Evolutionary conservation across 2,888 invertebrate genomes (phyloP).

Genomic region (Erebia palarica): DNA sequence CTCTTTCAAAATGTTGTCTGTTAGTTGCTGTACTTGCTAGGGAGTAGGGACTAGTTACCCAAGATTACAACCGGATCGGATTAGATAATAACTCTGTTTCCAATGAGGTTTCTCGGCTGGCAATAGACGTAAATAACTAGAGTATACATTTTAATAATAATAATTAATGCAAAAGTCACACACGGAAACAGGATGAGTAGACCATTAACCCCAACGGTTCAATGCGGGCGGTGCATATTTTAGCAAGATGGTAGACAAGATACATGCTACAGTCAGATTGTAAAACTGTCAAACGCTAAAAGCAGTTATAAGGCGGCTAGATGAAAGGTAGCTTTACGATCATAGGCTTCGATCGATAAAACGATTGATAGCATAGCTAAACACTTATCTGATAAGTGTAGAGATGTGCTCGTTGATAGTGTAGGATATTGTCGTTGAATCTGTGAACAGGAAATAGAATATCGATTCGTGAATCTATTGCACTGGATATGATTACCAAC

Average conservation of each 20-base stretch:
- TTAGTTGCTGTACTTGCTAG: too few species aligned
- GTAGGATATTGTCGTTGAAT: conserved; percentile 14
- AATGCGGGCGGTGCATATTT: conserved; percentile 36
- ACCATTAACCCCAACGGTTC: conserved; percentile 29
- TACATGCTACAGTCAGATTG: conserved; percentile 15
- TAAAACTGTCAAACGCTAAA: conserved; percentile 27
- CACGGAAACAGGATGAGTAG: conserved; percentile 31
- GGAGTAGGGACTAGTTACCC: too few species aligned
- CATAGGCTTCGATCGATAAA: conserved; percentile 35
- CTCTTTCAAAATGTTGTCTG: not conserved
- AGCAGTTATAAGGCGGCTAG: conserved; percentile 32
- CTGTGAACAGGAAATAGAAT: conserved; percentile 20
- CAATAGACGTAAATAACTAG: not conserved
- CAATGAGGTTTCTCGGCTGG: not conserved
- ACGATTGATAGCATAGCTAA: conserved; percentile 31
- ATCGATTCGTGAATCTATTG: conserved; percentile 15
- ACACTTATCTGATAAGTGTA: conserved; percentile 23
- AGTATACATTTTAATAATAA: not conserved
- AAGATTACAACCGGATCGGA: not conserved
- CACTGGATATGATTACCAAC: not conserved
- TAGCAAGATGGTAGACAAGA: conserved; percentile 21
- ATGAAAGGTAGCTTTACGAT: conserved; percentile 37
- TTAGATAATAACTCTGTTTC: not conserved
- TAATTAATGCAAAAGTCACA: conserved; percentile 33
- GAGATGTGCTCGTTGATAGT: conserved; percentile 22